Conservation (phyloP, 2,113 vertebrate genomes). For the Passer montanus region DNA sequence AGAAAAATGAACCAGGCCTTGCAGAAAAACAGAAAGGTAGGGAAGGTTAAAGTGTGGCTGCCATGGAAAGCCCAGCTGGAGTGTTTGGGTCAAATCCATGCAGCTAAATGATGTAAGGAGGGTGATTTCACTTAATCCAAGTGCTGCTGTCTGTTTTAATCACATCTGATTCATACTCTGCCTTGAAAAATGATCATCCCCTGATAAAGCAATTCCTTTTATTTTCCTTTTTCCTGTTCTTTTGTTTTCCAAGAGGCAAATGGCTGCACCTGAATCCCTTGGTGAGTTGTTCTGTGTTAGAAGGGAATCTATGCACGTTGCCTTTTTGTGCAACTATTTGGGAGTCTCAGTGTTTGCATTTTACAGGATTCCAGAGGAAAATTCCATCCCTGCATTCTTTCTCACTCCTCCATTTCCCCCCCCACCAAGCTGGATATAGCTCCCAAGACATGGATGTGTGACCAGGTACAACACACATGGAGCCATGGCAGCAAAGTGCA, state of each 20-base stretch:
- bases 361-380: neutral
- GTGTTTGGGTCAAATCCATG: neutral
- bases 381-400: neutral
- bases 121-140: neutral
- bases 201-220: neutral
- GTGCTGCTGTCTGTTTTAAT: neutral
- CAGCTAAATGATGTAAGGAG: neutral
- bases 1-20: neutral
- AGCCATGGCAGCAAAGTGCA: neutral
- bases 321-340: neutral
- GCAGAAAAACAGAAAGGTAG: slow-evolving; percentile 13
- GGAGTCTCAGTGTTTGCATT: neutral
- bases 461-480: neutral
- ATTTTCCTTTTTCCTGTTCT: neutral
- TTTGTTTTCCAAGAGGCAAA: neutral
- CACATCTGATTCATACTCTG: neutral
- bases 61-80: neutral
- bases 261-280: neutral
- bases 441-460: neutral
- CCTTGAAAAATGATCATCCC: neutral
- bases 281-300: neutral
- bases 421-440: neutral
- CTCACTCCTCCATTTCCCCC: neutral
- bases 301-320: neutral
- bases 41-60: neutral